These are phyloP conservation scores for Rhynchomys soricoides DNA, from an alignment of 2,113 vertebrate species.

Conservation along the genomic window DNA sequence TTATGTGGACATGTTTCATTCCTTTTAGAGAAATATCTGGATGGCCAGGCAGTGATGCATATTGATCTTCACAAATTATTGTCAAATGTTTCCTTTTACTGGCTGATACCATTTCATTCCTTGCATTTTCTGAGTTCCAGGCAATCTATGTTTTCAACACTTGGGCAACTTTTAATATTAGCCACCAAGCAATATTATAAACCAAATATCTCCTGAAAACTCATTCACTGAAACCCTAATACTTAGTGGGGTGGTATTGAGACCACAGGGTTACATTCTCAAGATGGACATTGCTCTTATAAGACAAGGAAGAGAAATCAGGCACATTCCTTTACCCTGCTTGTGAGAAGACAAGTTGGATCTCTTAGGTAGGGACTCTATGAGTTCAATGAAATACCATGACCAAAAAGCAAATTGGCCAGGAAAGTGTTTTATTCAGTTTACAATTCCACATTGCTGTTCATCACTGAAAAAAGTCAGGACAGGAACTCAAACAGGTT, in stretches of 20 bases:
- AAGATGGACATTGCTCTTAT: neutral
- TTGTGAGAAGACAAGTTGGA: no score
- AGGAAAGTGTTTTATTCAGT: no score
- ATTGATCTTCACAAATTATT: constrained; percentile 45
- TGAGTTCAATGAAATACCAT: no score
- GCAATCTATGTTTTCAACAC: neutral
- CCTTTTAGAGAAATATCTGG: neutral
- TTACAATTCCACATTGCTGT: no score
- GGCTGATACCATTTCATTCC: neutral
- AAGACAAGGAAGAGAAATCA: neutral
- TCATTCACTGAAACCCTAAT: neutral
- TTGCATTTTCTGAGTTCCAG: neutral
- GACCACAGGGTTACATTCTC: neutral
- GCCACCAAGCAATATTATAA: neutral
- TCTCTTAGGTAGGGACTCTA: no score
- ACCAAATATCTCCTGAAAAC: neutral
- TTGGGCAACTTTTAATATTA: neutral
- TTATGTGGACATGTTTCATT: neutral
- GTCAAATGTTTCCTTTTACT: neutral
- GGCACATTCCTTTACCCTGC: neutral
- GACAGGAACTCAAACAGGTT: no score
- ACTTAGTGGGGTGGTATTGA: neutral
- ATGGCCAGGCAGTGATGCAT: neutral
- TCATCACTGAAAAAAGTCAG: no score
- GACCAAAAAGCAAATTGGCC: no score